Evolutionary conservation across 2,113 vertebrate species (phyloP).

Genomic region (Romanogobio albipinnatus): DNA sequence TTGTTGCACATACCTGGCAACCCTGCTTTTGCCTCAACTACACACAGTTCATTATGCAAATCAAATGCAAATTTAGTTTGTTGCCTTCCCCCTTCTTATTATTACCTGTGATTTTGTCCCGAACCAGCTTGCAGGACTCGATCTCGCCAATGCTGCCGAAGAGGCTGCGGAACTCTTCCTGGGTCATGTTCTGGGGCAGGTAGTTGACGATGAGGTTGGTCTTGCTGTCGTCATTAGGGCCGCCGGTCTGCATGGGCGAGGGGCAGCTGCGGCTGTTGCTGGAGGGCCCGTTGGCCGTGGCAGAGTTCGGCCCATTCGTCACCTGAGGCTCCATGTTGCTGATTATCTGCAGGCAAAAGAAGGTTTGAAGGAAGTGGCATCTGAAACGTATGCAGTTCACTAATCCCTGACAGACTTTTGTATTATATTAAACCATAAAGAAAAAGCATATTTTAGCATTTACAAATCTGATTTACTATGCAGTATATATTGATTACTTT

Average conservation of each 20-base stretch:
- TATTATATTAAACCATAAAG: background rate
- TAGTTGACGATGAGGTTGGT: constrained; percentile 99
- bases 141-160: constrained; percentile 99
- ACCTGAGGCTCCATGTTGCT: constrained; percentile 99
- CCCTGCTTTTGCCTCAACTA: background rate
- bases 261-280: constrained; percentile 98
- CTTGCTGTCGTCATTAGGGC: constrained; percentile 98
- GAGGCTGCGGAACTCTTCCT: constrained; percentile 99
- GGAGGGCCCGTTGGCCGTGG: constrained; percentile 96
- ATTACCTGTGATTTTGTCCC: constrained; percentile 99
- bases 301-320: constrained; percentile 97
- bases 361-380: background rate
- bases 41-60: background rate
- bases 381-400: background rate
- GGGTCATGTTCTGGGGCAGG: constrained; percentile 99
- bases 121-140: constrained; percentile 98
- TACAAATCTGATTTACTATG: background rate
- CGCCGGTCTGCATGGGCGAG: constrained; percentile 98
- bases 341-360: constrained; percentile 87
- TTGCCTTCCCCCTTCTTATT: background rate
- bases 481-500: background rate
- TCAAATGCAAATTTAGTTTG: background rate
- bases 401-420: background rate
- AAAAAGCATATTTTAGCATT: background rate
- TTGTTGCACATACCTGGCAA: too few relatives aligned